Evolutionary conservation across 2,113 vertebrate genomes (phyloP).

Genomic region (Gila orcuttii): DNA sequence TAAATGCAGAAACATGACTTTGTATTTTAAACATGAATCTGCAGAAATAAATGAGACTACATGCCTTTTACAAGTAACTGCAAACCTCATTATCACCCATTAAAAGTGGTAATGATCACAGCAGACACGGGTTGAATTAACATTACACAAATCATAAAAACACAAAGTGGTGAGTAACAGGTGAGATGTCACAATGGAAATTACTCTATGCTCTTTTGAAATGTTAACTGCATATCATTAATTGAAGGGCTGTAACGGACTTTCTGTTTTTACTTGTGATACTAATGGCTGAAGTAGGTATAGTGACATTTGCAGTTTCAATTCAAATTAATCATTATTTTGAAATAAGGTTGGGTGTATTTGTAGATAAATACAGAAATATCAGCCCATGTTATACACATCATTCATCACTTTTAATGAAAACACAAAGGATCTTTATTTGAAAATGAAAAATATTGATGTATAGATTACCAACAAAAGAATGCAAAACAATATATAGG

Average conservation of each 20-base stretch:
- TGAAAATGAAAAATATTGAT: background rate
- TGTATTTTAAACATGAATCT: constrained; percentile 50
- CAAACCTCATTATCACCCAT: constrained; percentile 33
- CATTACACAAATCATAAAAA: background rate
- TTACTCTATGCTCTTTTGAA: background rate
- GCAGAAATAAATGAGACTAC: constrained; percentile 50
- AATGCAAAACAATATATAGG: too few relatives aligned
- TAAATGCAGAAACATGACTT: constrained; percentile 41
- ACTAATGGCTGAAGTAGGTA: background rate
- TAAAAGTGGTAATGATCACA: background rate
- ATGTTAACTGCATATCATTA: background rate
- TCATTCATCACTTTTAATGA: background rate
- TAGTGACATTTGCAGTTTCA: background rate
- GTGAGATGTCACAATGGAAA: background rate
- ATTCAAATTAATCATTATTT: background rate
- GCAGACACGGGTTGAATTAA: background rate
- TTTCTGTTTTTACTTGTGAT: background rate
- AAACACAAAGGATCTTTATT: background rate
- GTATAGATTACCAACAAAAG: background rate
- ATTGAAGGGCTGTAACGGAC: background rate
- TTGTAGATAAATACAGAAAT: background rate
- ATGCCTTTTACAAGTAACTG: constrained; percentile 46
- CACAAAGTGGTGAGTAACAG: background rate
- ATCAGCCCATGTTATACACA: background rate
- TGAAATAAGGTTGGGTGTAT: background rate